Evolutionary conservation across 2,797 vertebrate species (phyloP).

Genomic region (Poeciliopsis paucimaculata): DNA sequence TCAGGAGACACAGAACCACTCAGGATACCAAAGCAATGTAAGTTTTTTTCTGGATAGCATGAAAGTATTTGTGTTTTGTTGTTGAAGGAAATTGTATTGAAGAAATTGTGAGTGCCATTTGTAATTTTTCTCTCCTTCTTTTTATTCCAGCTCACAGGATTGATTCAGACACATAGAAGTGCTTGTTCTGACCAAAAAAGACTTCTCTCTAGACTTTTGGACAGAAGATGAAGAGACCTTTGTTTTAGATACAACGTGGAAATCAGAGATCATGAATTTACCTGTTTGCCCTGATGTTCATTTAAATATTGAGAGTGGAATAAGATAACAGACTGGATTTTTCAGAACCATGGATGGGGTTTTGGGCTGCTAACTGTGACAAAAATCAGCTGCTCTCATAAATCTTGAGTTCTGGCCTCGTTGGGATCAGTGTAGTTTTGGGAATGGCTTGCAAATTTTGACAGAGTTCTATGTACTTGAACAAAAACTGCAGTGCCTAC

Average conservation of each 20-base stretch:
- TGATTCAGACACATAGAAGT: slow-evolving; percentile 89
- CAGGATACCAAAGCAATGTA: slow-evolving; percentile 99
- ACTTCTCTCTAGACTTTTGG: slow-evolving; percentile 60
- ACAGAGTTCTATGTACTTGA: slow-evolving; percentile 64
- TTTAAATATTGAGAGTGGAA: slow-evolving; percentile 64
- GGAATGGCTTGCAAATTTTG: slow-evolving; percentile 64
- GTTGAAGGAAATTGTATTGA: slow-evolving; percentile 2
- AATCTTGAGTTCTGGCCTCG: slow-evolving; percentile 38
- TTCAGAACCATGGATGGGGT: slow-evolving; percentile 47
- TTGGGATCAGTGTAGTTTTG: slow-evolving; percentile 64
- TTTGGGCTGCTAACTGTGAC: slow-evolving; percentile 56
- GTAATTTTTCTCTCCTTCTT: slow-evolving; percentile 35
- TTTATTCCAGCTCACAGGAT: slow-evolving; percentile 92
- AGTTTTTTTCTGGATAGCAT: slow-evolving; percentile 60
- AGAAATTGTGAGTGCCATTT: background rate
- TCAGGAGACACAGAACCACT: slow-evolving; percentile 91
- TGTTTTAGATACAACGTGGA: slow-evolving; percentile 69
- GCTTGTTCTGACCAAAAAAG: slow-evolving; percentile 39
- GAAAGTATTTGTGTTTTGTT: background rate
- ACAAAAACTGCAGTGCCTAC: slow-evolving; percentile 79
- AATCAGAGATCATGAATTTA: slow-evolving; percentile 64
- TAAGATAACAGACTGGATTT: slow-evolving; percentile 46
- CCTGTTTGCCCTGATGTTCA: slow-evolving; percentile 66
- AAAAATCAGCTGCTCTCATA: slow-evolving; percentile 54
- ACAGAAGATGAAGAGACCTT: slow-evolving; percentile 62